Evolutionary conservation across 2,113 vertebrate species (phyloP), one percentile per base, ranked within the genome.

Genomic region (Dissostichus mawsoni): DNA sequence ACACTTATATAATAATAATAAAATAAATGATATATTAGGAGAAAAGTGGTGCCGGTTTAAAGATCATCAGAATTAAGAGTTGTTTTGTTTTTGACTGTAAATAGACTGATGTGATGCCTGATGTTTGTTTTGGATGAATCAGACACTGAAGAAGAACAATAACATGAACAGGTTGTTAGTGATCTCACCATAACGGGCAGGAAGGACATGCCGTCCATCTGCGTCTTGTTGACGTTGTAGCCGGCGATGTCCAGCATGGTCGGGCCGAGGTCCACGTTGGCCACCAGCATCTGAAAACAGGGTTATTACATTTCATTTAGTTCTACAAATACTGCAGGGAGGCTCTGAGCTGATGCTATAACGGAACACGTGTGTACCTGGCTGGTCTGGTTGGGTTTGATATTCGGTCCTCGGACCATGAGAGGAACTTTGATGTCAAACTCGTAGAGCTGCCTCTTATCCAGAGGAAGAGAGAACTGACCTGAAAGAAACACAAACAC

Each of bases 371-470:
- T 11, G 0, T 87, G 74, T 92, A 98, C 97, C 96, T 95, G 93
- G 84, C 92, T 97, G 69, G 94, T 98, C 92, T 98, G 97, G 85
- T 98, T 99, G 76, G 97, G 94, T 86, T 98, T 98, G 89, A 99
- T 96, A 65, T 96, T 96, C 7, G 98, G 98, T 23, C 98, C 98
- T 94, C 98, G 93, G 84, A 99, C 97, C 89, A 99, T 91, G 56
- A 99, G 92, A 58, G 98, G 98, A 87, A 99, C 97, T 92, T 95
- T 96, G 93, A 99, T 99, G 78, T 99, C 98, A 89, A 99, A 99
- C 81, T 99, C 98, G 82, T 99, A 99, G 6, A 99, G 96, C 87
- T 99, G 98, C 56, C 98, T 90, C 91, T 99, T 99, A 89, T 99
- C 98, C 92, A 98, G 93, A 17, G 98, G 98, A 81, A 99, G 94